Percentiles rank a stretch among this genome's conserved stretches.
These are phyloP conservation scores for Pseudoatta argentina DNA, from an alignment of 1,140 invertebrate genomes.

Conservation along the genomic window DNA sequence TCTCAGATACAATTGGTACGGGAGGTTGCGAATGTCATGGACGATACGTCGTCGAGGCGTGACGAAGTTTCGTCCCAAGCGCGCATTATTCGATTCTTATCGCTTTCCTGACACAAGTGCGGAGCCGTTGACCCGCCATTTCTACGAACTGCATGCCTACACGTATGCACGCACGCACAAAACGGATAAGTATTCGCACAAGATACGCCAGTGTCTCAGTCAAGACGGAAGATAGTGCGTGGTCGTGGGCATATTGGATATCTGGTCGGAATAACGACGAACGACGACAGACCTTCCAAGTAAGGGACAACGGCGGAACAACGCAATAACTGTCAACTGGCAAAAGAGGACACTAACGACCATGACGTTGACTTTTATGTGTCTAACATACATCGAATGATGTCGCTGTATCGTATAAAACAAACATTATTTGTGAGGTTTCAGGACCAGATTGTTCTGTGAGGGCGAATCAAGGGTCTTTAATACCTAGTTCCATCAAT, in stretches of 20 bases:
- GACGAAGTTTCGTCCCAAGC: conserved; percentile 51
- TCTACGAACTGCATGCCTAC: conserved; percentile 5
- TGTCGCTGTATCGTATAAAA: conserved; percentile 4
- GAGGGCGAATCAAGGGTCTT: not conserved
- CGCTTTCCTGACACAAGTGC: conserved; percentile 18
- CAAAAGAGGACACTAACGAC: conserved; percentile 28
- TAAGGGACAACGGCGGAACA: conserved; percentile 23
- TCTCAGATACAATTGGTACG: not conserved
- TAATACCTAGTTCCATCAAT: not conserved
- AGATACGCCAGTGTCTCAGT: not conserved
- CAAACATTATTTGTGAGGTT: conserved; percentile 11
- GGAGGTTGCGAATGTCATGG: conserved; percentile 56
- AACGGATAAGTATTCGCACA: not conserved
- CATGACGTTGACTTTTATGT: conserved; percentile 51
- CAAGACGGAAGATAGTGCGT: conserved; percentile 45
- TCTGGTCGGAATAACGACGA: conserved; percentile 15
- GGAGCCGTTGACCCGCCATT: conserved; percentile 65
- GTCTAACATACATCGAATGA: conserved; percentile 37
- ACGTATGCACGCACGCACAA: not conserved
- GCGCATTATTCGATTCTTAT: conserved; percentile 70
- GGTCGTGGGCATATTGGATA: conserved; percentile 43
- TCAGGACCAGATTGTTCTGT: conserved; percentile 3
- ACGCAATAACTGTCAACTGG: conserved; percentile 56
- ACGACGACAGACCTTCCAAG: not conserved
- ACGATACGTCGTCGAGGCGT: conserved; percentile 37